These are phyloP conservation scores for Carassius gibelio DNA, from an alignment of 2,113 vertebrate genomes.

Conservation along the genomic window DNA sequence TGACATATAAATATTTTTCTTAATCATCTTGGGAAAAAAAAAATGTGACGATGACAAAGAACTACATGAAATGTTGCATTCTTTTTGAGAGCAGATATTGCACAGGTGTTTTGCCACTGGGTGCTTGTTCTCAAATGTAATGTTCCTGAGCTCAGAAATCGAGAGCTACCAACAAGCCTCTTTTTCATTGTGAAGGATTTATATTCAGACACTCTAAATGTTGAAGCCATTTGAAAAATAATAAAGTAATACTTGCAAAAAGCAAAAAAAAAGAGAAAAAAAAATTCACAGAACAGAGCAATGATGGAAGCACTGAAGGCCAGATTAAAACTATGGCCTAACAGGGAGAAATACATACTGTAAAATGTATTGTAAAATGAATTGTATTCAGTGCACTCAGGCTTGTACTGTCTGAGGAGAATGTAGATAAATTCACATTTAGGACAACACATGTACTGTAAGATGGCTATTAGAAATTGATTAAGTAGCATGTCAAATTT, in stretches of 20 bases:
- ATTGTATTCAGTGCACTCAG: conserved; percentile 69
- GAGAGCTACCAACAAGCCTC: conserved; percentile 32
- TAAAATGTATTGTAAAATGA: conserved; percentile 66
- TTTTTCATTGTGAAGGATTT: conserved; percentile 63
- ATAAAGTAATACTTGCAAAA: conserved; percentile 78
- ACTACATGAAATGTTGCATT: neutral
- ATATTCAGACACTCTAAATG: conserved; percentile 59
- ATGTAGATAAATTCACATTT: neutral
- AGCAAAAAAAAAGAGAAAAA: conserved; percentile 68
- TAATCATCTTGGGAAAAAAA: too few species aligned
- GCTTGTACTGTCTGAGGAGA: conserved; percentile 24
- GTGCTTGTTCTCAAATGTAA: conserved; percentile 9
- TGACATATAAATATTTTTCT: too few species aligned
- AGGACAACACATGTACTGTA: neutral
- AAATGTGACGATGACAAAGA: neutral
- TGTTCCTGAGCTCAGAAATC: conserved; percentile 32
- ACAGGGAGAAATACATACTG: conserved; percentile 52
- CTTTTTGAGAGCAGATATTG: conserved; percentile 1
- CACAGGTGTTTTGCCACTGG: conserved; percentile 5
- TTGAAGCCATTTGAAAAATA: conserved; percentile 76
- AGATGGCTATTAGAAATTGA: neutral
- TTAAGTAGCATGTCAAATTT: too few species aligned
- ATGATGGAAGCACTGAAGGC: conserved; percentile 53
- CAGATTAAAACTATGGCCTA: conserved; percentile 82
- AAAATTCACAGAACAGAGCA: conserved; percentile 69